phyloP scores from a whole-genome alignment of 2,888 invertebrate genomes.

The Periphyllus acericola region DNA sequence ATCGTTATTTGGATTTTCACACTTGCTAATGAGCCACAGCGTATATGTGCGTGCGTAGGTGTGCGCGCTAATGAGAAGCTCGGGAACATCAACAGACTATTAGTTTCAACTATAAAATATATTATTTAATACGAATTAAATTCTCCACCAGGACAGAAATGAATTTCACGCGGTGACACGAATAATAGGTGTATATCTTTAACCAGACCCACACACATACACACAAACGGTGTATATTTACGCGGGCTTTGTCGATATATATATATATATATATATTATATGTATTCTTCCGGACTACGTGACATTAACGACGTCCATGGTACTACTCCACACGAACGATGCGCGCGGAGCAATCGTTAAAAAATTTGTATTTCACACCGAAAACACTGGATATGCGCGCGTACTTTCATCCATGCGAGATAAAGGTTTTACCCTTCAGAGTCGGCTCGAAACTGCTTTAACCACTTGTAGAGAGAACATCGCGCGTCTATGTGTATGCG shows the following conservation, averaged over 20 bases:
- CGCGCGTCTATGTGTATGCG: background rate
- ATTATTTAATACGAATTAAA: background rate
- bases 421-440: background rate
- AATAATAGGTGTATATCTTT: conserved; percentile 11
- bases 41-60: background rate
- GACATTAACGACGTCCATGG: background rate
- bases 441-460: conserved; percentile 1
- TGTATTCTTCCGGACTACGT: background rate
- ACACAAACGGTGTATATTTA: background rate
- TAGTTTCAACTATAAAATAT: too few relatives aligned
- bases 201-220: background rate
- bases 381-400: background rate
- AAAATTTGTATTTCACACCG: background rate
- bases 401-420: background rate
- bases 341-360: background rate
- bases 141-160: background rate
- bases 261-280: too few relatives aligned
- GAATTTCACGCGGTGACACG: conserved; percentile 13
- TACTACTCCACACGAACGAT: background rate
- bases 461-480: conserved; percentile 29
- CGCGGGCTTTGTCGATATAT: background rate
- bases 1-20: background rate
- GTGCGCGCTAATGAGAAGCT: background rate
- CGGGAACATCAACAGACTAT: background rate
- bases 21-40: background rate